Percentiles rank a stretch among this genome's conserved stretches.
These are phyloP conservation scores for Latrodectus hesperus DNA, from an alignment of 2,888 invertebrate genomes.

Conservation along the genomic window DNA sequence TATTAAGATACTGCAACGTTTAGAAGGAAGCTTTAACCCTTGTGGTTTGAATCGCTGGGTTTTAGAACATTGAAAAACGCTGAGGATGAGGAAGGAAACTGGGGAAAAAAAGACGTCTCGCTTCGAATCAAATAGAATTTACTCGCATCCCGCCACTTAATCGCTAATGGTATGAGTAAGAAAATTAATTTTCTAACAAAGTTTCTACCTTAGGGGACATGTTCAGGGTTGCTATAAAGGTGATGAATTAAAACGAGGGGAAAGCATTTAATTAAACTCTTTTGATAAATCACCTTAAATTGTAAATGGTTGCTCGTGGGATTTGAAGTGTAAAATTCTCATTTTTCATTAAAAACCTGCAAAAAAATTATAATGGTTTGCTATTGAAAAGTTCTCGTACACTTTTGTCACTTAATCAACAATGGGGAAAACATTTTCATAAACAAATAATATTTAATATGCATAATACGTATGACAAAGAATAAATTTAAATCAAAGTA, in stretches of 20 bases:
- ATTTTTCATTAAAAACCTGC: too few relatives aligned
- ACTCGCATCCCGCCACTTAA: conserved; percentile 10
- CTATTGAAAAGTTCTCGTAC: too few relatives aligned
- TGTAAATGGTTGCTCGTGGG: background rate
- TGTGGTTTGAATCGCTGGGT: too few relatives aligned
- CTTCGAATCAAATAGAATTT: conserved; percentile 2
- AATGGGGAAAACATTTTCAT: too few relatives aligned
- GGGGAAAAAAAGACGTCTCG: background rate
- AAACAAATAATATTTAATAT: too few relatives aligned
- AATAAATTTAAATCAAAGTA: too few relatives aligned
- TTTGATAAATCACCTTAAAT: conserved; percentile 45
- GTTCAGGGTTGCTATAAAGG: conserved; percentile 29
- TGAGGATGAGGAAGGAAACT: background rate
- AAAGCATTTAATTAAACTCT: conserved; percentile 56
- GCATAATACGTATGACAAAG: too few relatives aligned
- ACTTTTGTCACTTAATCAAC: too few relatives aligned
- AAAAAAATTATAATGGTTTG: too few relatives aligned
- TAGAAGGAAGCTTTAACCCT: too few relatives aligned
- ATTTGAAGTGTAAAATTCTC: too few relatives aligned
- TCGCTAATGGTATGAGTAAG: conserved; percentile 61
- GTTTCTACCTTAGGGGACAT: conserved; percentile 36
- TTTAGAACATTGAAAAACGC: background rate
- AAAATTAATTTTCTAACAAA: conserved; percentile 55
- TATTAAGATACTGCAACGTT: background rate
- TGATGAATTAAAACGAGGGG: conserved; percentile 62